These are phyloP conservation scores for Xenopus borealis DNA, from an alignment of 2,113 vertebrate genomes.

Conservation along the genomic window DNA sequence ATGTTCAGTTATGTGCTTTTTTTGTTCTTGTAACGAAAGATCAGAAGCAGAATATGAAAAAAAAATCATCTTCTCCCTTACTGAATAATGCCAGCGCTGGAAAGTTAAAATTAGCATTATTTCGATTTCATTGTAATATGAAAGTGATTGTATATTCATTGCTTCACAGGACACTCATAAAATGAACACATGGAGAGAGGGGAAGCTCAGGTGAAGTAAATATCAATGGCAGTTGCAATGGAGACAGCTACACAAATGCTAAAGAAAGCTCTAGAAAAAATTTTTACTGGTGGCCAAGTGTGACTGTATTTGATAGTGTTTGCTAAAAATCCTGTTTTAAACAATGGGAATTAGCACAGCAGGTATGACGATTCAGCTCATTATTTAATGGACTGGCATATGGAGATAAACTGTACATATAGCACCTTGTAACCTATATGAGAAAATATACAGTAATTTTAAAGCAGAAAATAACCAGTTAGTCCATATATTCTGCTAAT, in stretches of 20 bases:
- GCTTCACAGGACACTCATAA: slow-evolving; percentile 33
- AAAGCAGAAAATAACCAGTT: too few species aligned
- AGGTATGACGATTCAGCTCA: too few species aligned
- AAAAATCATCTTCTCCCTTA: slow-evolving; percentile 16
- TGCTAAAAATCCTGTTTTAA: too few species aligned
- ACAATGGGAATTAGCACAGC: too few species aligned
- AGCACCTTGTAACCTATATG: too few species aligned
- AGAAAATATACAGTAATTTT: too few species aligned
- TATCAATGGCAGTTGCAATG: slow-evolving; percentile 7
- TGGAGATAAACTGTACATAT: too few species aligned
- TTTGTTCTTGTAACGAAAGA: slow-evolving; percentile 40
- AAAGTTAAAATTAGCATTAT: slow-evolving; percentile 31
- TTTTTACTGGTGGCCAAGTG: too few species aligned
- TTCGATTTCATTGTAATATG: slow-evolving; percentile 34
- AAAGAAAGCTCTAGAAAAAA: not conserved
- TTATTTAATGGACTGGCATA: too few species aligned
- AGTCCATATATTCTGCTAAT: too few species aligned
- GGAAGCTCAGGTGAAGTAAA: slow-evolving; percentile 10
- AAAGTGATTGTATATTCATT: slow-evolving; percentile 39
- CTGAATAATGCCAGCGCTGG: slow-evolving; percentile 7
- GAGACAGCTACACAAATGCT: not conserved
- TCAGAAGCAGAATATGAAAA: slow-evolving; percentile 40
- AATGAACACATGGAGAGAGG: slow-evolving; percentile 24
- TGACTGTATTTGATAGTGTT: too few species aligned
- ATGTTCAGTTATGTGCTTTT: slow-evolving; percentile 31